Evolutionary conservation across 2,113 vertebrate genomes (phyloP).

Genomic region (Laticauda laticaudata): DNA sequence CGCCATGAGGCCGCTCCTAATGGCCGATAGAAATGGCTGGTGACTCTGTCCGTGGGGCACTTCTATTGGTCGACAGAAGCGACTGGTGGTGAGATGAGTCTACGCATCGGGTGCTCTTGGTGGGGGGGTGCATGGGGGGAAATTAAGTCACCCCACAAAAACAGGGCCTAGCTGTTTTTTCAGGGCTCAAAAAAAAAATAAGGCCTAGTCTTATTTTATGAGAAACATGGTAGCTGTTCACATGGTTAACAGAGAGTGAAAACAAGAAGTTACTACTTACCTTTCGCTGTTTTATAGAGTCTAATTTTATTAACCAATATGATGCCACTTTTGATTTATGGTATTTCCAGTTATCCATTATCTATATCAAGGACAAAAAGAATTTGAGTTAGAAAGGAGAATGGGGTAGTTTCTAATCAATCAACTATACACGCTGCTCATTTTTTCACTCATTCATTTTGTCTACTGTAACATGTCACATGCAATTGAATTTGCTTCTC

Average conservation of each 20-base stretch:
- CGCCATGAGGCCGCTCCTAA: no score
- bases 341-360: slow-evolving; percentile 95
- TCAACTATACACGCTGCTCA: not conserved
- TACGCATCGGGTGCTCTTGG: no score
- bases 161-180: no score
- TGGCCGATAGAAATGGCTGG: no score
- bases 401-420: slow-evolving; percentile 13
- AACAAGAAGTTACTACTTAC: slow-evolving; percentile 65
- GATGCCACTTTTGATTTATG: slow-evolving; percentile 97
- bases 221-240: not conserved
- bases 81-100: no score
- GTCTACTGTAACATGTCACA: not conserved
- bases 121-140: no score
- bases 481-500: not conserved
- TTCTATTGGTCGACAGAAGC: no score
- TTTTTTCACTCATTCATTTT: not conserved
- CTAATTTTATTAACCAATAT: slow-evolving; percentile 95
- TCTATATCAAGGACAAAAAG: slow-evolving; percentile 70
- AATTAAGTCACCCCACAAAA: no score
- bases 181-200: no score
- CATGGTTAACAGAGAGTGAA: not conserved
- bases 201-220: no score
- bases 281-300: slow-evolving; percentile 92
- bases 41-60: no score
- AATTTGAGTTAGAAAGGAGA: slow-evolving; percentile 12